Evolutionary conservation across 2,113 vertebrate genomes (phyloP), one percentile per base, ranked within the genome.

Genomic region (Scortum barcoo): DNA sequence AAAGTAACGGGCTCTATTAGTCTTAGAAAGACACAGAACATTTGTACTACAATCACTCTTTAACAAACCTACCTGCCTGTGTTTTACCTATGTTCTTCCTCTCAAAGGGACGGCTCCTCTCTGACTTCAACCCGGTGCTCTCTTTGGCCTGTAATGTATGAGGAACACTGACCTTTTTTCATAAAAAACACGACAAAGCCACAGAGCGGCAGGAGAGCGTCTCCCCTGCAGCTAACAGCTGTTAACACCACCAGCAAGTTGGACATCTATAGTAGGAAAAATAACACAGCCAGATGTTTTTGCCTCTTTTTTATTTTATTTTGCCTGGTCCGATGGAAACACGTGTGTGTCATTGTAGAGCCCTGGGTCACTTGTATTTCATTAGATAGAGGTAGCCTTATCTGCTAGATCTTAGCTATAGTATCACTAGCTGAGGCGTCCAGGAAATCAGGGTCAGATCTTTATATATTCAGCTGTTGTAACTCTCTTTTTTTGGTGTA

Each of bases 151-250:
- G 46, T 72, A 68, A 72, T 70, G 51, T 70, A 80, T 71, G 7
- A 82, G 56, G 53, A 63, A 53, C 24, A n/a, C 22, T 51, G 62
- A 42, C 50, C 36, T 28, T 67, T 60, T 80, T 72, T 54, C 62
- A 61, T 48, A 40, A 61, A 81, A 70, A 81, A 80, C 72, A 84
- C 2, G 33, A 56, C 54, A 65, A 72, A 81, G 84, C 57, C 63
- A 58, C 76, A 38, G 54, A 73, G 79, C 93, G 66, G 84, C 78
- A 78, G 83, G 90, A 68, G 57, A 72, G 72, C 73, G 28, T 77
- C 80, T 63, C 69, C 81, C 92, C 91, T 91, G 90, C 89, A 80
- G 92, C 82, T 80, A 56, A 86, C 93, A 94, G 89, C 91, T 92
- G 91, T 65, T 88, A 80, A 84, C 82, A 76, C 86, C 77, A 65